phyloP scores from a whole-genome alignment of 2,797 vertebrate genomes.

The Micrastur ruficollis region DNA sequence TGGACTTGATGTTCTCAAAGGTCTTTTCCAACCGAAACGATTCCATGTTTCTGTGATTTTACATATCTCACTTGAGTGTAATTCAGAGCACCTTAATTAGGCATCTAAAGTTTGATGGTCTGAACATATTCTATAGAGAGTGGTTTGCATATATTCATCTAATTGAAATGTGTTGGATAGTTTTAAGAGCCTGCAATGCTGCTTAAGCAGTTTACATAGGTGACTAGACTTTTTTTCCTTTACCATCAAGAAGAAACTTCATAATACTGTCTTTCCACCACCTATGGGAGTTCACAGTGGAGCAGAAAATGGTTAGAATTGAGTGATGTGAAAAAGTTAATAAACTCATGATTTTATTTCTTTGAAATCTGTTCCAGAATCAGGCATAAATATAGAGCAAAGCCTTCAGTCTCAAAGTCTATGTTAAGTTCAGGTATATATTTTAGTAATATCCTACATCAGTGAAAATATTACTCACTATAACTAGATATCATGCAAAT shows the following conservation, averaged over 20 bases:
- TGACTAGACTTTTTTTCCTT: background rate
- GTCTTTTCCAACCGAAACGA: no score
- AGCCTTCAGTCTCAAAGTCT: background rate
- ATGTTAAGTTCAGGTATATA: background rate
- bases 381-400: background rate
- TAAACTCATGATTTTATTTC: background rate
- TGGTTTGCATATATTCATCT: background rate
- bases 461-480: background rate
- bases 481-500: background rate
- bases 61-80: background rate
- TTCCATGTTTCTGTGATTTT: background rate
- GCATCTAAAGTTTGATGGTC: background rate
- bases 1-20: no score
- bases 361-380: background rate
- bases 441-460: background rate
- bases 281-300: background rate
- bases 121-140: background rate
- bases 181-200: background rate
- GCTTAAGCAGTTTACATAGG: background rate
- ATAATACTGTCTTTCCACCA: background rate
- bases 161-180: background rate
- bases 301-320: background rate
- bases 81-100: background rate
- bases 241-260: background rate
- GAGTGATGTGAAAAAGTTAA: background rate